phyloP scores from a whole-genome alignment of 1,140 invertebrate genomes.

The Sipha flava region DNA sequence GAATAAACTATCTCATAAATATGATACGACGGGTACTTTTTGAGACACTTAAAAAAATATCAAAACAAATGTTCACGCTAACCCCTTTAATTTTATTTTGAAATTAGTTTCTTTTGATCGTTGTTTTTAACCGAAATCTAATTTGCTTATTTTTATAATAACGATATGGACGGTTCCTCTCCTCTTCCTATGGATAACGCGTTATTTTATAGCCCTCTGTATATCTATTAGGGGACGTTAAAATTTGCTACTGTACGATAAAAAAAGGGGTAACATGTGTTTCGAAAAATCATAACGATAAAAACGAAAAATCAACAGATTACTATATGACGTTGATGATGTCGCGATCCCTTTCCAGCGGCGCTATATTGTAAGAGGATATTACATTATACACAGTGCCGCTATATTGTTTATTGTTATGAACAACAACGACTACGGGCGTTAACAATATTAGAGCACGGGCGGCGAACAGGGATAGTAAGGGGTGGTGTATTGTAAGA shows the following conservation, averaged over 20 bases:
- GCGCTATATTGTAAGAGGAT: conserved; percentile 25
- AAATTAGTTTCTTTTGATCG: conserved; percentile 28
- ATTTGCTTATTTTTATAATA: not conserved
- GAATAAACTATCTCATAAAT: not conserved
- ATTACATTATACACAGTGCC: conserved; percentile 13
- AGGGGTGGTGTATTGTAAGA: not conserved
- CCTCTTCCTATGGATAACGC: not conserved
- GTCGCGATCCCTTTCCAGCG: conserved; percentile 22
- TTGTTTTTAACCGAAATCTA: conserved; percentile 21
- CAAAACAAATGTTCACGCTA: conserved; percentile 7
- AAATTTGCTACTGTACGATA: not conserved
- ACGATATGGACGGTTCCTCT: not conserved
- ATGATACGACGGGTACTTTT: not conserved
- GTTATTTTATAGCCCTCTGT: not conserved
- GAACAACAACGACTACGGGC: conserved; percentile 28
- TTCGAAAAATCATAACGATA: conserved; percentile 32
- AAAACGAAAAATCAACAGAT: conserved; percentile 32
- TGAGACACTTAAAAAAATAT: not conserved
- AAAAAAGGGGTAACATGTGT: conserved; percentile 31
- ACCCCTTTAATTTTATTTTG: not conserved
- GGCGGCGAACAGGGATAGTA: not conserved
- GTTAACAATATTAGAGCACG: conserved; percentile 28
- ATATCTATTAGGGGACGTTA: conserved; percentile 25
- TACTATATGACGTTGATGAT: conserved; percentile 22
- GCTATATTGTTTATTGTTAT: conserved; percentile 30